phyloP scores from a whole-genome alignment of 2,797 vertebrate species.

The Channa striata region DNA sequence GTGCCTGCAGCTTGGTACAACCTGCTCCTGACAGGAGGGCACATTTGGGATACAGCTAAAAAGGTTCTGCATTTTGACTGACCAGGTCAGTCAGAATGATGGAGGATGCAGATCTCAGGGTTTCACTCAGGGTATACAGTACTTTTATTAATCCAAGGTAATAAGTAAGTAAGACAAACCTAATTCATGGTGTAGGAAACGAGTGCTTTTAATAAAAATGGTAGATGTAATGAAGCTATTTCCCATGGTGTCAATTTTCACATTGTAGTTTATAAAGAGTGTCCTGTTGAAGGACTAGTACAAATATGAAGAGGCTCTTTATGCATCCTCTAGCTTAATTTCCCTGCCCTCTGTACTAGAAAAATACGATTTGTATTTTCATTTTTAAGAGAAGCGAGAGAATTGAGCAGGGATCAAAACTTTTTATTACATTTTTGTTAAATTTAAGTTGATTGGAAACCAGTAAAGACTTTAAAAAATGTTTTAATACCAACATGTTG shows the following conservation, averaged over 20 bases:
- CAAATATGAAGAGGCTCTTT: constrained; percentile 40
- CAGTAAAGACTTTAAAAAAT: no score
- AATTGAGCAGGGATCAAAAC: no score
- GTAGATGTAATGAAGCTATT: constrained; percentile 38
- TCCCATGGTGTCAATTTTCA: constrained; percentile 56
- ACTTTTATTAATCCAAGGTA: constrained; percentile 19
- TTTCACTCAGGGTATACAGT: constrained; percentile 12
- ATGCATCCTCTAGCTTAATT: constrained; percentile 18
- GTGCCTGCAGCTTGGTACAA: constrained; percentile 33
- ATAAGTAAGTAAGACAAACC: background rate
- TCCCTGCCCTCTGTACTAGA: no score
- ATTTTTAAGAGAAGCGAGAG: no score
- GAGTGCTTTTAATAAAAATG: constrained; percentile 12
- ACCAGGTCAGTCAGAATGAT: constrained; percentile 38
- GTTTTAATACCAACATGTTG: no score
- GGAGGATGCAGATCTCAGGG: constrained; percentile 11
- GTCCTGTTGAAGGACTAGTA: constrained; percentile 16
- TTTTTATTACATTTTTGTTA: no score
- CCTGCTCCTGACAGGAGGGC: constrained; percentile 32
- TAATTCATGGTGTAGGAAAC: background rate
- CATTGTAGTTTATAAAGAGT: constrained; percentile 38
- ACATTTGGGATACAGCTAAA: constrained; percentile 17
- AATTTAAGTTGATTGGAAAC: no score
- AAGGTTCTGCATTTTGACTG: constrained; percentile 38
- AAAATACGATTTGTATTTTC: no score